Base-by-base conservation (phyloP, 2,113 vertebrate species). In the Egretta garzetta region DNA sequence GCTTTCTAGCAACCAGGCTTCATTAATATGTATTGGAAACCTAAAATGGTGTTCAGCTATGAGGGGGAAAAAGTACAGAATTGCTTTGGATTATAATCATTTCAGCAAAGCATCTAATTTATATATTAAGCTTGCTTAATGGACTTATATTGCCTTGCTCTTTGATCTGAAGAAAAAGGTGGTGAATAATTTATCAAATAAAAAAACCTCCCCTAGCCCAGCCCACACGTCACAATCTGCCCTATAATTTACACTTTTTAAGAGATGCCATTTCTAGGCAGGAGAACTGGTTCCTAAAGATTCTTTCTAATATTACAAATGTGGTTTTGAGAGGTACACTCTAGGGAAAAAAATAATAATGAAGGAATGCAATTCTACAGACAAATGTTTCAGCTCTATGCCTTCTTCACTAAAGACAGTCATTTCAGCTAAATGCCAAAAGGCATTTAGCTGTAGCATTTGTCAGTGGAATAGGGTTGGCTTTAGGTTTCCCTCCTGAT, bases 31-130 rank as follows among this genome's bases (percentile, higher is more conserved):
- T 35, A 87, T 70, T 73, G 66, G 64, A 93, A 88, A 84, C 35
- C 80, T 32, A 41, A 91, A 94, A 93, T 26, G 26, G 30, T 47
- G 30, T 91, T 96, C 68, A 73, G 55, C 73, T 84, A 13, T 19
- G 7, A 88, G 66, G 63, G 68, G 71, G 56, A 7, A 16, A 92
- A 88, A 43, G 21, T 79, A 71, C 60, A 64, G 85, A 88, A 93
- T 76, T 90, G 73, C 83, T 95, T 55, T 85, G 95, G 86, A 76
- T 97, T 97, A 93, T 68, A 97, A 96, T 93, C 87, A 89, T 93
- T 96, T 81, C 55, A 95, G 91, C 76, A 96, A 94, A 95, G 59
- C 74, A 81, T 94, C 96, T 95, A 82, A 96, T 97, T 97, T 98
- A 93, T 91, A 84, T 95, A 93, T 98, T 97, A 96, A 92, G 88